Evolutionary conservation across 2,113 vertebrate species (phyloP), one percentile per base, ranked within the genome.

Genomic region (Poicephalus meyeri): DNA sequence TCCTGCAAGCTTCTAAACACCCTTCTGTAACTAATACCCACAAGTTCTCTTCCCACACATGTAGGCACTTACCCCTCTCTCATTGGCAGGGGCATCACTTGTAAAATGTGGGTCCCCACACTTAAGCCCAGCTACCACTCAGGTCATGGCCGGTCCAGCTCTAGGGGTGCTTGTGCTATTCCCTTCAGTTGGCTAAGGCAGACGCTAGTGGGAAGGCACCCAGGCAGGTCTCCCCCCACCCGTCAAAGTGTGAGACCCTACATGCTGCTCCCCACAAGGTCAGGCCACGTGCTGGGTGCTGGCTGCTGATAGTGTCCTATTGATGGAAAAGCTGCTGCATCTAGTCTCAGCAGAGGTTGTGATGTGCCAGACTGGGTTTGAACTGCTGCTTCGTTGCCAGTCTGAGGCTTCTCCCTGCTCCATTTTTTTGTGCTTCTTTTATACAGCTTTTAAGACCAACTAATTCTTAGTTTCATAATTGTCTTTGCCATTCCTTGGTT

Each of bases 251-350:
- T 72, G 76, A 35, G 37, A 60, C 35, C 58, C n/a, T n/a, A 13
- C 8, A 2, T 0, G 31, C 37, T 84, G 77, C 46, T 56, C 7
- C 49, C 70, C 47, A 17, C 2, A 2, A 19, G 7, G 7, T 50
- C 56, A 50, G 42, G 28, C 56, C 49, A 29, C 0, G 0, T 0
- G 0, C 56, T 21, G 55, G 26, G 13, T 56, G 20, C 25, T 1
- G 0, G n/a, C 29, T 60, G 77, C 58, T 55, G 44, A 4, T 0
- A 0, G 16, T 7, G 11, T 29, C 74, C 55, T 7, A 15, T 2
- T 28, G 31, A 18, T 28, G 26, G 58, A 47, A 41, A 74, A 81
- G 24, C 55, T 66, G n/a, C 41, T 47, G 55, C 2, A 1, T 29
- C 53, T 47, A 39, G 26, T 5, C 70, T 47, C 2, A 5, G 33